These are phyloP conservation scores for Eupithecia exiguata DNA, from an alignment of 2,888 invertebrate species.

Conservation along the genomic window DNA sequence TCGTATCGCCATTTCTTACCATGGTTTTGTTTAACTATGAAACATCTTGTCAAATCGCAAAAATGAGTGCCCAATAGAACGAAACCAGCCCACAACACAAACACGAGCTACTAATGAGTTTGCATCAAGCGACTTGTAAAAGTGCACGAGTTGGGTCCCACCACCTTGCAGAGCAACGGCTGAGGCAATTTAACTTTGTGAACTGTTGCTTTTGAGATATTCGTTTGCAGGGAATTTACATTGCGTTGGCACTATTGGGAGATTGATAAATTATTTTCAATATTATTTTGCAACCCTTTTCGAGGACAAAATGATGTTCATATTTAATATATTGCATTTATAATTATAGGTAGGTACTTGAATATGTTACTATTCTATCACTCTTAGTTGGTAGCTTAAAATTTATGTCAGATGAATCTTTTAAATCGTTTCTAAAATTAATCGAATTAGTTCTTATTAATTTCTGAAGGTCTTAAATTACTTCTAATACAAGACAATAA, in stretches of 20 bases:
- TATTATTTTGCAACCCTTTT: background rate
- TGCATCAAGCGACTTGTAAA: constrained; percentile 72
- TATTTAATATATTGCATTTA: no score
- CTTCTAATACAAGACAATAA: no score
- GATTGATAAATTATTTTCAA: background rate
- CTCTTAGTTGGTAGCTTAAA: no score
- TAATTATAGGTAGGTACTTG: no score
- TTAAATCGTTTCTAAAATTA: no score
- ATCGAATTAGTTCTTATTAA: no score
- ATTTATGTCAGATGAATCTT: no score
- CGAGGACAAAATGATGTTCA: background rate
- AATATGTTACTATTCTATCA: no score
- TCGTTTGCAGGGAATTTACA: constrained; percentile 17
- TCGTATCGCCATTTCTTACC: background rate
- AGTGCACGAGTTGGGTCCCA: constrained; percentile 62
- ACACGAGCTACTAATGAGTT: constrained; percentile 77
- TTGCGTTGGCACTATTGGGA: constrained; percentile 11
- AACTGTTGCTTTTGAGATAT: constrained; percentile 37
- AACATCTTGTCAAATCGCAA: background rate
- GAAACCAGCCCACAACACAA: constrained; percentile 29
- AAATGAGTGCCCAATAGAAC: background rate
- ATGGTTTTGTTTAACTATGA: background rate
- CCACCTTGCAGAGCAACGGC: constrained; percentile 55
- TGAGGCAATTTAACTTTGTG: constrained; percentile 67
- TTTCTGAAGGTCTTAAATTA: no score